phyloP scores from a whole-genome alignment of 2,888 invertebrate species.

The Euplagia quadripunctaria region DNA sequence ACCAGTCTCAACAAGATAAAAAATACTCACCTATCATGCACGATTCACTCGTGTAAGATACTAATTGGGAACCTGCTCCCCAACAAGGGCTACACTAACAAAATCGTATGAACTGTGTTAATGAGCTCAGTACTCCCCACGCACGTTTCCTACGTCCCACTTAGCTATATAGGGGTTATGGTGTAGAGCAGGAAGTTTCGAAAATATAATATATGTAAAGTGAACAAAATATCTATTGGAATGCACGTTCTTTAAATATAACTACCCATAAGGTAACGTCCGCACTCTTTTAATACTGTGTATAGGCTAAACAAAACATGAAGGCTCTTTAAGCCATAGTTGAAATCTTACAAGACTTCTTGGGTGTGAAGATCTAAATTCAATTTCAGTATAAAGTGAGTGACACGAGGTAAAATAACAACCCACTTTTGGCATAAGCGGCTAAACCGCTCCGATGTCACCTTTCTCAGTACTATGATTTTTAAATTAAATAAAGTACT shows the following conservation, averaged over 20 bases:
- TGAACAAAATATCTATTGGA: neutral
- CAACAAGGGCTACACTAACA: constrained; percentile 11
- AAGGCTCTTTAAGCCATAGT: neutral
- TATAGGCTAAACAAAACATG: neutral
- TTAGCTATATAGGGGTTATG: neutral
- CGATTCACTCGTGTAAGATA: constrained; percentile 1
- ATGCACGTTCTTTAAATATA: neutral
- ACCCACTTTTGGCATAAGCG: too few relatives aligned
- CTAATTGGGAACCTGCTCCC: constrained; percentile 15
- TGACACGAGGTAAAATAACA: too few relatives aligned
- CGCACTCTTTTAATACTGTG: neutral
- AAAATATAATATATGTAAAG: constrained; percentile 3
- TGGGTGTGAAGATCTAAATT: neutral
- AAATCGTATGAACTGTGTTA: constrained; percentile 11
- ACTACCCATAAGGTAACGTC: neutral
- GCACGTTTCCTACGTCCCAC: neutral
- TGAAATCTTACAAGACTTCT: neutral
- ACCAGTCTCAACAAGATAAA: neutral
- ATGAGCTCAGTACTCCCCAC: constrained; percentile 16
- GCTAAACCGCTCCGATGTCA: too few relatives aligned
- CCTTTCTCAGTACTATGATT: too few relatives aligned
- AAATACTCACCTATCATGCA: neutral
- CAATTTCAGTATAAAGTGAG: too few relatives aligned
- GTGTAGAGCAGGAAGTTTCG: neutral
- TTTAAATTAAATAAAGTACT: too few relatives aligned